Evolutionary conservation across 1,140 invertebrate genomes (phyloP).

Genomic region (Zaprionus inermis): DNA sequence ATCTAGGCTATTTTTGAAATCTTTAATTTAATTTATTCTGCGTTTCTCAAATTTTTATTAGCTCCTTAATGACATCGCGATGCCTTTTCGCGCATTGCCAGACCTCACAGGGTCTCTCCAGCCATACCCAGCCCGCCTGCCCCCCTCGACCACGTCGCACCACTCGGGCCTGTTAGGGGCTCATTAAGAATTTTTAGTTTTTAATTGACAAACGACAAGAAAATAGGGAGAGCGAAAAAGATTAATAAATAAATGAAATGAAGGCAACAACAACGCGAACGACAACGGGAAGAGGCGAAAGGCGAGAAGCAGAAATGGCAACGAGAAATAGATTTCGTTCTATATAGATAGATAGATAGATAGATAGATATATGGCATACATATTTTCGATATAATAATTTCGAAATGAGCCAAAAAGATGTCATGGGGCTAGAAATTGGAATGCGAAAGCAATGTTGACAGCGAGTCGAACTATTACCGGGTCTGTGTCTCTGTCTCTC

Average conservation of each 20-base stretch:
- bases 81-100: slow-evolving; percentile 52
- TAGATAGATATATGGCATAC: neutral
- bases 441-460: slow-evolving; percentile 54
- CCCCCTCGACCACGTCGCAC: neutral
- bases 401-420: slow-evolving; percentile 53
- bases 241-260: slow-evolving; percentile 40
- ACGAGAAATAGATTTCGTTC: slow-evolving; percentile 28
- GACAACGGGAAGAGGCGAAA: slow-evolving; percentile 34
- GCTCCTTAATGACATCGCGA: slow-evolving; percentile 72
- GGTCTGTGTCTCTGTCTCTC: neutral
- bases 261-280: too few species aligned
- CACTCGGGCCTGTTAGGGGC: slow-evolving; percentile 64
- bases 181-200: slow-evolving; percentile 77
- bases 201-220: slow-evolving; percentile 69
- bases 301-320: slow-evolving; percentile 20
- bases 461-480: slow-evolving; percentile 41
- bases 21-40: slow-evolving; percentile 38
- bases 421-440: slow-evolving; percentile 54
- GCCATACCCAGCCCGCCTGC: neutral
- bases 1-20: slow-evolving; percentile 38
- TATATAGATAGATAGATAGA: neutral
- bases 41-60: slow-evolving; percentile 64
- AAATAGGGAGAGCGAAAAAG: slow-evolving; percentile 22
- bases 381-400: slow-evolving; percentile 39
- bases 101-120: slow-evolving; percentile 18